Conservation (phyloP, 1,140 invertebrate species). For the Rhyzopertha dominica region DNA sequence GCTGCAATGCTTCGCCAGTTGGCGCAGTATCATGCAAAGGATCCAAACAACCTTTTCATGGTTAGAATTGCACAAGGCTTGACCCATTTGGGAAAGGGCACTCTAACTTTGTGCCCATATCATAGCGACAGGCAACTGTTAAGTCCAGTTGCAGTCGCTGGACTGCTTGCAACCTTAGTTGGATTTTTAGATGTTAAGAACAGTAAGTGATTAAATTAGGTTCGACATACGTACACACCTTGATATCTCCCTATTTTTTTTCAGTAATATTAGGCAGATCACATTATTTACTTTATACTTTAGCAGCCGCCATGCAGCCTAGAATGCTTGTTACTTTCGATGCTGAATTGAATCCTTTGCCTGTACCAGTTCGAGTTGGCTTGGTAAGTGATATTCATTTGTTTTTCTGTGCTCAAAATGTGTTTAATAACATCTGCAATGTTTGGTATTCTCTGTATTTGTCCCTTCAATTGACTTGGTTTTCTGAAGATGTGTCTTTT, state of each 20-base stretch:
- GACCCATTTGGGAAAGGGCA: constrained; percentile 98
- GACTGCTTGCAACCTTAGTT: constrained; percentile 84
- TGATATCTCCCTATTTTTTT: constrained; percentile 29
- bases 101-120: constrained; percentile 94
- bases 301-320: constrained; percentile 97
- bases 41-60: constrained; percentile 97
- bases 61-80: constrained; percentile 98
- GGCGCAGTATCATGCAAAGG: constrained; percentile 96
- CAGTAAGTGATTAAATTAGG: constrained; percentile 57
- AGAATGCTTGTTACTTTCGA: constrained; percentile 99
- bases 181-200: constrained; percentile 97
- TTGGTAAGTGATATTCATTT: constrained; percentile 57
- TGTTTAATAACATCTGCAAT: too few relatives aligned
- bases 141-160: constrained; percentile 92
- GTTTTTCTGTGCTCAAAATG: too few relatives aligned
- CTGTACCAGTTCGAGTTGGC: constrained; percentile 95
- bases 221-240: background rate
- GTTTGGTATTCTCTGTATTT: too few relatives aligned
- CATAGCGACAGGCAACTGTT: constrained; percentile 94
- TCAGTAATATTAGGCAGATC: constrained; percentile 91
- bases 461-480: too few relatives aligned
- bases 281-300: constrained; percentile 92
- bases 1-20: constrained; percentile 96
- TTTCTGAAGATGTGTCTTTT: constrained; percentile 20
- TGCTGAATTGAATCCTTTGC: constrained; percentile 88